A percentile compares a stretch with the other conserved stretches of the same genome.
Evolutionary conservation across 2,888 invertebrate genomes (phyloP).

Genomic region (Erebia palarica): DNA sequence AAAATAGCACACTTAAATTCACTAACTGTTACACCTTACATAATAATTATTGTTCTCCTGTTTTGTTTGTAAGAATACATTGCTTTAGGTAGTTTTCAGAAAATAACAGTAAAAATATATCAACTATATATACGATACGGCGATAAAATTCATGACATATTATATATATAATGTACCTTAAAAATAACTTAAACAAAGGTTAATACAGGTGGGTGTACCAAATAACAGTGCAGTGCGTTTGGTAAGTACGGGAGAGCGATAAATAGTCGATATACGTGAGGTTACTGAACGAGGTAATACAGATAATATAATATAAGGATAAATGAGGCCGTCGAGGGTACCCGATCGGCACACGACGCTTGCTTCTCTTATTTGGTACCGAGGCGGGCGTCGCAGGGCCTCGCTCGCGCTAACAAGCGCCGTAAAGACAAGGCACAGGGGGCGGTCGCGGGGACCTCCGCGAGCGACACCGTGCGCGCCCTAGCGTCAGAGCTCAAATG

Average conservation of each 20-base stretch:
- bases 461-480: background rate
- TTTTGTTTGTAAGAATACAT: constrained; percentile 80
- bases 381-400: constrained; percentile 33
- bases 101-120: constrained; percentile 80
- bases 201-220: constrained; percentile 70
- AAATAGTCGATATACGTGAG: constrained; percentile 70
- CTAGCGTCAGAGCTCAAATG: background rate
- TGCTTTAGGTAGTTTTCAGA: constrained; percentile 78
- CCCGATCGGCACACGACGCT: constrained; percentile 34
- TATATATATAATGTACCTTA: constrained; percentile 52
- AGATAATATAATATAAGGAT: constrained; percentile 52
- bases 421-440: constrained; percentile 39
- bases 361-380: constrained; percentile 77
- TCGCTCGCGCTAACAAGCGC: constrained; percentile 31
- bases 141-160: constrained; percentile 68
- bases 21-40: constrained; percentile 82
- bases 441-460: constrained; percentile 29
- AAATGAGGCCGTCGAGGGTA: constrained; percentile 48
- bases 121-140: constrained; percentile 75
- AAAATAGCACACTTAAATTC: constrained; percentile 83
- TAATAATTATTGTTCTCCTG: constrained; percentile 83
- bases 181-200: constrained; percentile 68
- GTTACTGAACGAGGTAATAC: constrained; percentile 76
- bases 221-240: constrained; percentile 77
- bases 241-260: constrained; percentile 73